Evolutionary conservation across 1,140 invertebrate genomes (phyloP), one percentile per base, ranked within the genome.

Genomic region (Vollenhovia emeryi): DNA sequence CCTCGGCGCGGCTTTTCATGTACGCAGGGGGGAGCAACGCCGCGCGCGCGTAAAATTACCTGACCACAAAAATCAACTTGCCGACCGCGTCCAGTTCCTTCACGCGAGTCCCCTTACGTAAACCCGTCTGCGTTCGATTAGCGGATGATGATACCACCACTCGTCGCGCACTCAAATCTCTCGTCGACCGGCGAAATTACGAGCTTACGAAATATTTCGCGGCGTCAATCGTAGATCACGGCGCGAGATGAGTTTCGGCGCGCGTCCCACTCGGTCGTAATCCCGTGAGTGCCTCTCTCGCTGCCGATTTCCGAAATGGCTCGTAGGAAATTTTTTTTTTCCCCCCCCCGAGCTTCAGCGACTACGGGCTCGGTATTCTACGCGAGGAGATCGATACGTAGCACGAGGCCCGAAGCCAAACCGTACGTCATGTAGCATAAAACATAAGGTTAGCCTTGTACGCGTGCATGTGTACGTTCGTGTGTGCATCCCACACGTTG

Each of bases 361-460:
- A 40, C 30, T 55, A n/a, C 60, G 40, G 36, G 36, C 36, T 68
- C 52, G 43, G 79, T 87, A 86, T 87, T 91, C 87, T 87, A 71
- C 85, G 80, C 83, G 79, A 66, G 85, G 83, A 88, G 91, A 93
- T 93, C 93, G 92, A 93, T 93, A 93, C 89, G 88, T 87, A 88
- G 88, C 88, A 89, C 86, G 90, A 92, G 89, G 88, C 91, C 91
- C 91, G 89, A 93, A 93, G 92, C 93, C 92, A 92, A 93, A 93
- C 90, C 91, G 87, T 91, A 89, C 88, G 89, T 59, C 80, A 86
- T 80, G 73, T 59, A 73, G 68, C 52, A 83, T 87, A 83, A 86
- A 90, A 89, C 86, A 85, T 60, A 82, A 69, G 59, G 71, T 60
- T 80, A 87, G 73, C 78, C 40, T 83, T 69, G 57, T 73, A 36